Evolutionary conservation across 1,140 invertebrate species (phyloP).

Genomic region (Gryllus bimaculatus): DNA sequence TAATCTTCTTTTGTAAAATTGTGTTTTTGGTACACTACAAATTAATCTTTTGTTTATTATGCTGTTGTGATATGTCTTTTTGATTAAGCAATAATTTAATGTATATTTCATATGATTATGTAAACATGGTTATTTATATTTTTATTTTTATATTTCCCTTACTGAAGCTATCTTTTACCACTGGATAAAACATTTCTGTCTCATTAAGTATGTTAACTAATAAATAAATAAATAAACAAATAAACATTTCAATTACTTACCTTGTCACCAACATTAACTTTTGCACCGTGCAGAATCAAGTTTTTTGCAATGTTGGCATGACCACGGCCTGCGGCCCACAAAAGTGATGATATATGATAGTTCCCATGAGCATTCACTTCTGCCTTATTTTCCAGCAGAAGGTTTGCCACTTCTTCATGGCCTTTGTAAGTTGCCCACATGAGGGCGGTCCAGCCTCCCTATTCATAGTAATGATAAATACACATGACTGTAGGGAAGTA

Average conservation of each 20-base stretch:
- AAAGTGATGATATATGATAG: slow-evolving; percentile 85
- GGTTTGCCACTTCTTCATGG: slow-evolving; percentile 61
- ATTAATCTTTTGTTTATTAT: too few species aligned
- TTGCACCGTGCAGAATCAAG: slow-evolving; percentile 74
- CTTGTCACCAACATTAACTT: slow-evolving; percentile 87
- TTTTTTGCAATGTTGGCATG: slow-evolving; percentile 74
- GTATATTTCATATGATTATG: too few species aligned
- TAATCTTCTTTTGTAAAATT: too few species aligned
- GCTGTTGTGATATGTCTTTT: too few species aligned
- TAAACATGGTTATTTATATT: too few species aligned
- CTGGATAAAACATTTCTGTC: too few species aligned
- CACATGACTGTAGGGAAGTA: neutral
- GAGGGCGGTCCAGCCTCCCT: slow-evolving; percentile 93
- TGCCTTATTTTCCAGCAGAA: slow-evolving; percentile 79
- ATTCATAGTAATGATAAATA: slow-evolving; percentile 24
- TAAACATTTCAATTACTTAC: slow-evolving; percentile 36
- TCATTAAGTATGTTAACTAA: too few species aligned
- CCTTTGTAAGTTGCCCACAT: slow-evolving; percentile 98
- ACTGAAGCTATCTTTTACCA: too few species aligned
- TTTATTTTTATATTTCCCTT: too few species aligned
- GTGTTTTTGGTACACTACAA: too few species aligned
- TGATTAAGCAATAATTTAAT: too few species aligned
- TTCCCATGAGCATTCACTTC: slow-evolving; percentile 94
- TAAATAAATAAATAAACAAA: too few species aligned
- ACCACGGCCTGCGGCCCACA: slow-evolving; percentile 90